Percentiles rank a stretch among this genome's conserved stretches.
Evolutionary conservation across 2,797 vertebrate species (phyloP).

Genomic region (Sus cebifrons): DNA sequence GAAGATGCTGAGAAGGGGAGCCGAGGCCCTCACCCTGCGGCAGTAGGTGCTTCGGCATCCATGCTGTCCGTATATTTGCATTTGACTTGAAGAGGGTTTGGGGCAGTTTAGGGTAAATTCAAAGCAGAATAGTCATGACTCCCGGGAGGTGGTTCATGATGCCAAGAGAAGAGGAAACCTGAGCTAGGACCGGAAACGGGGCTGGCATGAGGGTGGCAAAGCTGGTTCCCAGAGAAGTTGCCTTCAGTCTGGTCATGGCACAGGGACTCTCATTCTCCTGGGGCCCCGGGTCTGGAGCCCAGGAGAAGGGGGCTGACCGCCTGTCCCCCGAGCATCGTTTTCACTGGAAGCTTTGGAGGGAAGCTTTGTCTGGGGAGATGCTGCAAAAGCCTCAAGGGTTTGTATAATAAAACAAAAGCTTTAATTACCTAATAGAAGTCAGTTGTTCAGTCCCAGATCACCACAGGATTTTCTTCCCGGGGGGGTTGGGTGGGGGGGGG

Average conservation of each 20-base stretch:
- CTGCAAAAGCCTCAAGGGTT: neutral
- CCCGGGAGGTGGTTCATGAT: too few species aligned
- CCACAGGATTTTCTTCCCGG: neutral
- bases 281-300: neutral
- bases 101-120: too few species aligned
- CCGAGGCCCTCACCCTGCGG: too few species aligned
- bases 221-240: fast-evolving
- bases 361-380: neutral
- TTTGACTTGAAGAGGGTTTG: too few species aligned
- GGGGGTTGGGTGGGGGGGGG: neutral
- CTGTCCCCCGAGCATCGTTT: fast-evolving
- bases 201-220: neutral
- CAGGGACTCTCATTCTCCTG: neutral
- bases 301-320: fast-evolving
- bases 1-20: too few species aligned
- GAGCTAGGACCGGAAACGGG: fast-evolving
- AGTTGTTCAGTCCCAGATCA: neutral
- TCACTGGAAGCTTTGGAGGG: too few species aligned
- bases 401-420: neutral
- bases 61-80: too few species aligned
- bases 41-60: too few species aligned
- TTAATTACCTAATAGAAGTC: neutral
- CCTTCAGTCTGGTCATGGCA: fast-evolving
- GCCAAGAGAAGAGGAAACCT: too few species aligned
- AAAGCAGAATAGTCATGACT: too few species aligned